Evolutionary conservation across 2,888 invertebrate genomes (phyloP).

Genomic region (Orchesellides sinensis): DNA sequence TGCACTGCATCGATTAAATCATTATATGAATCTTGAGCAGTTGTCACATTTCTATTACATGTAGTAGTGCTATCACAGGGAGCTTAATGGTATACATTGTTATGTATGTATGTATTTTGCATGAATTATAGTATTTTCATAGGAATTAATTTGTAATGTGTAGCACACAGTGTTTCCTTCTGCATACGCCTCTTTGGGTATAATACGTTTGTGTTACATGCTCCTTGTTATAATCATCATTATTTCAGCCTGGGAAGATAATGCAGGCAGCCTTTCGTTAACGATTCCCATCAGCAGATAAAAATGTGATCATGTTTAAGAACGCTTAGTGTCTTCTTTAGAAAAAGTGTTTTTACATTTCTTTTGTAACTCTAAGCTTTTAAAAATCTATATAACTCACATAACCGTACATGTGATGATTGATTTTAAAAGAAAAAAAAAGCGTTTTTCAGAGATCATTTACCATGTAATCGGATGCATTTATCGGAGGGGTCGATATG

Average conservation of each 20-base stretch:
- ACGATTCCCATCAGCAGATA: no score
- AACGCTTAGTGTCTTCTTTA: no score
- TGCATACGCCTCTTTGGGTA: background rate
- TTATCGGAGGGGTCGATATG: background rate
- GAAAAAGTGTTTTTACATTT: no score
- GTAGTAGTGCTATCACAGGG: no score
- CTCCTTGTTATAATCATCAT: no score
- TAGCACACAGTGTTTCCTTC: background rate
- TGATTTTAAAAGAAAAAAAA: background rate
- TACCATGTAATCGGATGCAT: conserved; percentile 11
- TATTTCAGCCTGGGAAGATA: no score
- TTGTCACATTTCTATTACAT: conserved; percentile 19
- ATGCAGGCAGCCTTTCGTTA: no score
- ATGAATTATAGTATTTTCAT: background rate
- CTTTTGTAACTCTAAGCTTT: no score
- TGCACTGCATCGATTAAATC: conserved; percentile 66
- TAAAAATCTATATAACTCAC: no score
- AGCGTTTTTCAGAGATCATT: background rate
- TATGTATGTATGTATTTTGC: background rate
- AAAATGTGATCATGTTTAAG: no score
- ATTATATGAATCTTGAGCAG: conserved; percentile 52
- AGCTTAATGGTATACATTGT: conserved; percentile 10
- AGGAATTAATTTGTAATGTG: conserved; percentile 29
- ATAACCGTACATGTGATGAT: conserved; percentile 5
- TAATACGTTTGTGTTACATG: background rate